Base-by-base conservation (phyloP, 2,797 vertebrate genomes). In the Orientallactaga sibirica region DNA sequence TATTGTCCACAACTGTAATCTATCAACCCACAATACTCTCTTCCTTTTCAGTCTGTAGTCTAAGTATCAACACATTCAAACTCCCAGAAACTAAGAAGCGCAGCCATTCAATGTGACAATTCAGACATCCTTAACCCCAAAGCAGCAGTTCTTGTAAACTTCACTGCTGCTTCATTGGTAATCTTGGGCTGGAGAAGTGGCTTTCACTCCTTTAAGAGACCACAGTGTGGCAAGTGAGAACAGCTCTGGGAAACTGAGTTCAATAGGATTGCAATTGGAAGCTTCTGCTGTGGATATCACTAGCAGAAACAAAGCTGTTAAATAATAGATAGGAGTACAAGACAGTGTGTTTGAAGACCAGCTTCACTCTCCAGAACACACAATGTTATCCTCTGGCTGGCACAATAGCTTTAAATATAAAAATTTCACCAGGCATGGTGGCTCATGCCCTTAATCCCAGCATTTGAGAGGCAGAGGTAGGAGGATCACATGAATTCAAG, bases 351-450 rank as follows among this genome's bases (percentile, higher is more conserved):
- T 71, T 67, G 70, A 79, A 85, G 43, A 75, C 29, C 33, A 76
- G 20, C 2, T 80, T 88, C 41, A 64, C 48, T 90, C 19, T 82
- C 37, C 19, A 37, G 33, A 75, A 86, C 19, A 86, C 5, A 27
- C 67, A 66, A 41, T 74, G 15, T 52, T 88, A 12, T 92, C 76
- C 67, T 93, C 29, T 55, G 29, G 25, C 4, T 86, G 12, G 16
- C 29, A 58, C 64, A 4, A 64, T 41, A 76, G 20, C 19, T 58
- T 84, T 93, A 76, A 68, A 88, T 88, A 95, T 83, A 27, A 73
- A 88, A 79, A 83, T 33, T 94, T 92, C 67, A 77, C 48, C 48
- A 48, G 48, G 8, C 48, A 48, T 48, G 48, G 48, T 48, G 8
- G 48, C 10, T 7, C 48, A 48, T 48, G 48, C 48, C 48, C 48